Base-by-base conservation (phyloP, 2,888 invertebrate species). In the Nowickia ferox region DNA sequence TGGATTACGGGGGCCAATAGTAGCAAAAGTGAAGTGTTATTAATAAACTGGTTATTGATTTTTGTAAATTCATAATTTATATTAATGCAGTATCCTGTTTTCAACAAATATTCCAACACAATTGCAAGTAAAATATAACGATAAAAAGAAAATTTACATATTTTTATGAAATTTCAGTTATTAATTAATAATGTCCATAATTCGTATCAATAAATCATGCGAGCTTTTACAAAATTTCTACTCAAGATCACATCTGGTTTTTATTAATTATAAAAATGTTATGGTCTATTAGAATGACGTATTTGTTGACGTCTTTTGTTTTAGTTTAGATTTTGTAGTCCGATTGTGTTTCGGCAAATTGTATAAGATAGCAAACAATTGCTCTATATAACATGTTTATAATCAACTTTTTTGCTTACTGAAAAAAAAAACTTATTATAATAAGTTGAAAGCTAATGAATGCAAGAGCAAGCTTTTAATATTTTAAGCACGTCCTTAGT, bases 371-470 rank as follows among this genome's bases (percentile, higher is more conserved):
- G 30, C 5, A 51, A 42, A 69, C 42, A 51, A 61, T 63, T 44
- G 71, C 22, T 63, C 15, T 15, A 46, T 42, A 38, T 71, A 38
- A 63, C 30, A 63, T 71, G 53, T 71, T 63, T 30, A 53, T 44
- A 79, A 63, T 71, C 51, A 9, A 61, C 30, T 42, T n/a, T 46
- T 53, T 51, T 11, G 48, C 19, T 55, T 17, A 5, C 0, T 42
- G 1, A 10, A 59, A 42, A 19, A n/a, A 61, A 30, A 30, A 4
- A 30, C 30, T 30, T 30, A 30, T 30, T 30, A 30, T 38, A 17
- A 57, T 51, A 61, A 61, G 44, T 63, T 69, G 57, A 74, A 80
- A 74, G 8, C 40, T 48, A 74, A 74, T 66, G 22, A 19, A 40
- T 15, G 48, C 17, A 40, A 38, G 9, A 38, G 22, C 48, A 59